Percentiles rank a stretch among this genome's conserved stretches.
Conservation (phyloP, 2,113 vertebrate genomes). For the Ia io region DNA sequence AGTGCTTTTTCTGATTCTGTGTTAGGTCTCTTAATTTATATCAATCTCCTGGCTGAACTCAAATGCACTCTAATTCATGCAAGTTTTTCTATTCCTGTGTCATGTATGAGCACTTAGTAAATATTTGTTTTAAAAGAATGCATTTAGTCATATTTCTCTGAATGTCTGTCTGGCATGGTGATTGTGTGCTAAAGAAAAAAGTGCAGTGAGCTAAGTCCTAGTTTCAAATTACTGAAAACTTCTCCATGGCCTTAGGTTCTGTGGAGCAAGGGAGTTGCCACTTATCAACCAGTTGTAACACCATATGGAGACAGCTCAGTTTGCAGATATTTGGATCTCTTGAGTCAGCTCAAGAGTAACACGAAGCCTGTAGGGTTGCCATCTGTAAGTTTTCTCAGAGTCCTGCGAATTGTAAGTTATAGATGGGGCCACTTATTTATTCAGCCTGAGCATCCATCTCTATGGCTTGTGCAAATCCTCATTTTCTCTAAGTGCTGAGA, state of each 20-base stretch:
- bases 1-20: not conserved
- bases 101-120: not conserved
- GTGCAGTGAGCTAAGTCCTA: not conserved
- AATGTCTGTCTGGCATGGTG: not conserved
- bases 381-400: not conserved
- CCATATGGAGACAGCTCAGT: fast-evolving
- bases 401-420: not conserved
- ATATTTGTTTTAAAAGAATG: not conserved
- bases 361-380: not conserved
- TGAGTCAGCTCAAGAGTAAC: not conserved
- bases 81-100: not conserved
- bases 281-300: not conserved
- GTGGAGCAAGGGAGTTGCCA: not conserved
- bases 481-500: not conserved
- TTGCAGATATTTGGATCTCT: not conserved
- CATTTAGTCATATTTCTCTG: not conserved
- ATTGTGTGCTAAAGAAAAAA: not conserved
- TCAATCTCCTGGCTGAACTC: not conserved
- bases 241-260: not conserved
- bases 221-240: not conserved
- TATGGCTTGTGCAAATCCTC: not conserved
- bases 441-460: not conserved
- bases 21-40: not conserved
- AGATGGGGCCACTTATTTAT: not conserved
- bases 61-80: not conserved